Conservation (phyloP, 2,888 invertebrate genomes). For the Caprella mutica region DNA sequence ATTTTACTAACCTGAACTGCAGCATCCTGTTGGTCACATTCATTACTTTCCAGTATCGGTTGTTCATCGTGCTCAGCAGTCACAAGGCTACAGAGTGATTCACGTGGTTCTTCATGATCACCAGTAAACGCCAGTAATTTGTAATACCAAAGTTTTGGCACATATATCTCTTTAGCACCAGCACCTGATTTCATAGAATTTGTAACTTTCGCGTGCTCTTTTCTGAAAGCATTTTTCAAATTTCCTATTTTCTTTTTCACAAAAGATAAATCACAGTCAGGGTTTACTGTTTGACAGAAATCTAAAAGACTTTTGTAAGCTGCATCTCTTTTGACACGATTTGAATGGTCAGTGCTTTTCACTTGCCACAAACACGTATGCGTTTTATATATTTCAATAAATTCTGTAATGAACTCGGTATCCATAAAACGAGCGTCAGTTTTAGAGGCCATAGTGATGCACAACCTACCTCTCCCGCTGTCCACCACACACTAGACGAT, state of each 20-base stretch:
- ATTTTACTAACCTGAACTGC: constrained; percentile 5
- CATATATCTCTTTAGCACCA: background rate
- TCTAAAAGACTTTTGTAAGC: background rate
- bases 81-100: constrained; percentile 9
- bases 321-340: constrained; percentile 4
- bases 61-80: background rate
- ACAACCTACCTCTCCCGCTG: too few relatives aligned
- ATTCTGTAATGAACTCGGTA: background rate
- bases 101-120: constrained; percentile 11
- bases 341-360: background rate
- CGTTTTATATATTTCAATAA: constrained; percentile 5
- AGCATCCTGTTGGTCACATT: background rate
- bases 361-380: constrained; percentile 11
- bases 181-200: background rate
- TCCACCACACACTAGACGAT: too few relatives aligned
- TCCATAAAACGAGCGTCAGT: background rate
- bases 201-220: constrained; percentile 6
- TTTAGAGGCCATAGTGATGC: too few relatives aligned
- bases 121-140: constrained; percentile 6
- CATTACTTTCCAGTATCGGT: constrained; percentile 2
- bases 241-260: constrained; percentile 10
- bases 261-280: constrained; percentile 5
- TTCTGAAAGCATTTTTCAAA: constrained; percentile 2
- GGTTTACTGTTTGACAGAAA: constrained; percentile 5
- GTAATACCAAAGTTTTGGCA: constrained; percentile 11